phyloP scores from a whole-genome alignment of 2,113 vertebrate species.

The Ceuthmochares aereus region DNA sequence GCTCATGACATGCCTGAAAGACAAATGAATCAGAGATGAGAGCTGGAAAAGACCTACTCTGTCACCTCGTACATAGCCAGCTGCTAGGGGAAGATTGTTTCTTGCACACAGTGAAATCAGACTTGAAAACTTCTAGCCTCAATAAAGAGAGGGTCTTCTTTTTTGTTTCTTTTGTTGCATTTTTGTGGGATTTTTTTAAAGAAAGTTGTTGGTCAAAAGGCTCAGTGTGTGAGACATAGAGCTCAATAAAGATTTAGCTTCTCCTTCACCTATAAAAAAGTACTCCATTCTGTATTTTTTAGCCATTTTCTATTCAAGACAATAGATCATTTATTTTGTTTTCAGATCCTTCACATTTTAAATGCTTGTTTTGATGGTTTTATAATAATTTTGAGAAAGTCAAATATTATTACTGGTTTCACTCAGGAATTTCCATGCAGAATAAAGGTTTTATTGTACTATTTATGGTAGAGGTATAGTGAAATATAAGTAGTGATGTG shows the following conservation, averaged over 20 bases:
- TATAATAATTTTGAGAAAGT: neutral
- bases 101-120: neutral
- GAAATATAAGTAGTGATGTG: neutral
- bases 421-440: neutral
- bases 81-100: neutral
- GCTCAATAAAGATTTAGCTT: neutral
- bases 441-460: neutral
- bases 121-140: neutral
- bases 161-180: neutral
- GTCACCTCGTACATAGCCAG: neutral
- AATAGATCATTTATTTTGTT: neutral
- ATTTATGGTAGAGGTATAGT: neutral
- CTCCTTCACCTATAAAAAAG: neutral
- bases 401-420: neutral
- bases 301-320: neutral
- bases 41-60: neutral
- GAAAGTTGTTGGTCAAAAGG: neutral
- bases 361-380: neutral
- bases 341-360: neutral
- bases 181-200: neutral
- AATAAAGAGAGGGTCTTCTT: neutral
- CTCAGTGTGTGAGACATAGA: neutral
- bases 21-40: conserved; percentile 33
- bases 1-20: conserved; percentile 35
- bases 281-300: neutral